phyloP scores from a whole-genome alignment of 2,888 invertebrate genomes.

The Flexamia atlantica region DNA sequence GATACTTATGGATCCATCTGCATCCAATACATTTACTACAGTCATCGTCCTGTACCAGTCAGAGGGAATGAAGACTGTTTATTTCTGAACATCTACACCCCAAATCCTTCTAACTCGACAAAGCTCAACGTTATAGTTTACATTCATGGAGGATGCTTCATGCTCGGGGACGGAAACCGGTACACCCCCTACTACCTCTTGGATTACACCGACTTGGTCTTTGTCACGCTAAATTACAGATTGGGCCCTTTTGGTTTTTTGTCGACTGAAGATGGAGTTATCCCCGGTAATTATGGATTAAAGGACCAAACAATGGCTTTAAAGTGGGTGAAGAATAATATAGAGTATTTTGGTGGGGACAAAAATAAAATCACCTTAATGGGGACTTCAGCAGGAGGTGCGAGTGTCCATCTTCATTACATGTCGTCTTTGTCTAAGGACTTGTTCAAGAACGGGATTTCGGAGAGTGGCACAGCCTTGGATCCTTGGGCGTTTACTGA shows the following conservation, averaged over 20 bases:
- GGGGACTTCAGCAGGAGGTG: constrained; percentile 73
- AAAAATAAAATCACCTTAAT: constrained; percentile 71
- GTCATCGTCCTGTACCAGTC: background rate
- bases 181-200: constrained; percentile 80
- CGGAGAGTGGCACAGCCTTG: constrained; percentile 84
- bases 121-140: constrained; percentile 75
- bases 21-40: background rate
- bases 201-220: constrained; percentile 75
- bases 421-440: constrained; percentile 71
- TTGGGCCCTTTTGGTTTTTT: constrained; percentile 75
- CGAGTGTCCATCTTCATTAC: constrained; percentile 72
- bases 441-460: constrained; percentile 80
- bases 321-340: constrained; percentile 71
- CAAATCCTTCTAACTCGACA: background rate
- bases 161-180: constrained; percentile 79
- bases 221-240: constrained; percentile 73
- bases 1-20: background rate
- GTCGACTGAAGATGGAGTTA: constrained; percentile 71
- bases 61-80: constrained; percentile 51
- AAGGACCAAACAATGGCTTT: constrained; percentile 71
- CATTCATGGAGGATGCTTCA: constrained; percentile 77
- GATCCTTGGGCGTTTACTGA: constrained; percentile 79
- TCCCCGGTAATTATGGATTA: constrained; percentile 73
- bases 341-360: constrained; percentile 72
- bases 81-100: constrained; percentile 48